Percentiles rank a stretch among this genome's conserved stretches.
phyloP scores from a whole-genome alignment of 2,797 vertebrate species.

The Paedocypris micromegethes region DNA sequence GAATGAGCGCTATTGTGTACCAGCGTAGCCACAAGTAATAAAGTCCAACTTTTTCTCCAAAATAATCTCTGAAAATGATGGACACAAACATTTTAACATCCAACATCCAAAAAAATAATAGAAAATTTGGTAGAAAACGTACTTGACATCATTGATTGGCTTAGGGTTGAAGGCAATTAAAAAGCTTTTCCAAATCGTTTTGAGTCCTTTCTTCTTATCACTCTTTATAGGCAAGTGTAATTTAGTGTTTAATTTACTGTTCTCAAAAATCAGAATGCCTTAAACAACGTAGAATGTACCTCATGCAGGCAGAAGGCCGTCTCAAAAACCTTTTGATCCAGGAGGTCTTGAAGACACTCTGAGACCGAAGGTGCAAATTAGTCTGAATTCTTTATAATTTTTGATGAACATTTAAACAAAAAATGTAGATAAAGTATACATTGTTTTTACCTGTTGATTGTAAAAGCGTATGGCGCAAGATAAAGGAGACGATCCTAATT shows the following conservation, averaged over 20 bases:
- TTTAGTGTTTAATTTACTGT: background rate
- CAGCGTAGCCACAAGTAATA: constrained; percentile 91
- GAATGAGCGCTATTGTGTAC: constrained; percentile 79
- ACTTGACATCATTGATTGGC: constrained; percentile 75
- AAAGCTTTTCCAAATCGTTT: constrained; percentile 71
- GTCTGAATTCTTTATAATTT: too few relatives aligned
- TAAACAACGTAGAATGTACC: too few relatives aligned
- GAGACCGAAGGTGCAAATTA: too few relatives aligned
- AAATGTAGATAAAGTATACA: background rate
- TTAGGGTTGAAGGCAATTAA: constrained; percentile 58
- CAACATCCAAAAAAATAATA: background rate
- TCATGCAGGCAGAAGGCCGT: constrained; percentile 80
- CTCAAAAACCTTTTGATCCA: constrained; percentile 73
- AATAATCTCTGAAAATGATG: constrained; percentile 71
- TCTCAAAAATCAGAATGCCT: constrained; percentile 20
- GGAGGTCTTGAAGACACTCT: constrained; percentile 73
- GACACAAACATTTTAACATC: background rate
- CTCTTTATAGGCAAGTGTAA: constrained; percentile 46
- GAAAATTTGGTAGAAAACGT: constrained; percentile 35
- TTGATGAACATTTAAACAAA: background rate
- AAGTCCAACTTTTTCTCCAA: constrained; percentile 88
- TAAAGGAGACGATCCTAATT: constrained; percentile 76
- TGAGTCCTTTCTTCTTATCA: constrained; percentile 56
- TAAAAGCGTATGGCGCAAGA: constrained; percentile 64
- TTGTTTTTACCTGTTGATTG: constrained; percentile 61